Base-by-base conservation (phyloP, 2,888 invertebrate genomes). In the Mycalesis mineus region DNA sequence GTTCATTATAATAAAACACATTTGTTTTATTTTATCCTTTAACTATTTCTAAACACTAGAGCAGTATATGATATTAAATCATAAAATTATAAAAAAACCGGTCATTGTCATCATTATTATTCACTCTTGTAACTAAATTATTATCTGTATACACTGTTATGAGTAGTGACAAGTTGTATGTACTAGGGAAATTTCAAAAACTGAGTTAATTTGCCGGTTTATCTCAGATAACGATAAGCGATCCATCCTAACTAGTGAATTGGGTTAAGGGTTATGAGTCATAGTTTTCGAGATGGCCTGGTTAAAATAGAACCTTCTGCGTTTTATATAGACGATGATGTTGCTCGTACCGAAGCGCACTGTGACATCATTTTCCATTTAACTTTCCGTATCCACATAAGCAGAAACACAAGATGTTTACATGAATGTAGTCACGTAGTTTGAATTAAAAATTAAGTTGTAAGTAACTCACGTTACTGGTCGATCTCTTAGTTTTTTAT, bases 401-500 rank as follows among this genome's bases (percentile, higher is more conserved):
- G 7, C 36, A 17, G 15, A 7, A 8, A 11, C 7, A 11, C 5
- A n/a, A 15, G 17, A 33, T 52, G 52, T 52, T 52, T 52, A 52
- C 52, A 41, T 52, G 52, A 31, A 42, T 14, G n/a, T 7, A 42
- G 42, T 41, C 52, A 52, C 52, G 42, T 52, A 42, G 2, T n/a
- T 40, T 14, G 29, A 11, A 42, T 33, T 8, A 8, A n/a, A 37
- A 22, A n/a, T 7, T 3, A 39, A 49, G 13, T 4, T 28, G 15
- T 44, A 58, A 33, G 37, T 71, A 75, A 78, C 82, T 78, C 61
- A 88, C 88, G 77, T 84, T 64, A 78, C 69, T 2, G 85, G 82
- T 55, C 78, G 78, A 66, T 81, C 73, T 65, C 76, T 74, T 7
- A 86, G 68, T 71, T 84, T 85, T 66, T 77, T 88, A 66, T 84